These are phyloP conservation scores for Gymnosoma rotundatum DNA, from an alignment of 2,888 invertebrate genomes.

Conservation along the genomic window DNA sequence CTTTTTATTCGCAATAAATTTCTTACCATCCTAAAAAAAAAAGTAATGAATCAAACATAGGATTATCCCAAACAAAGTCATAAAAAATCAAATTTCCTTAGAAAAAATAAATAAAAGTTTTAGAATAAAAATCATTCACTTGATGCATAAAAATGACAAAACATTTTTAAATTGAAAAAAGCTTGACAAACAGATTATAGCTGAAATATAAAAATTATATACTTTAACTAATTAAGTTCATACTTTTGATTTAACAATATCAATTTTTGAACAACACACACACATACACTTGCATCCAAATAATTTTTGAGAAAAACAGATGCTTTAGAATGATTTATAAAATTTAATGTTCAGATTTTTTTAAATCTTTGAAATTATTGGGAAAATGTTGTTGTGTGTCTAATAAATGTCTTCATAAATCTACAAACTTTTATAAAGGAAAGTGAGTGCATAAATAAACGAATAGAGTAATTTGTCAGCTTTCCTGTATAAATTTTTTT, in stretches of 20 bases:
- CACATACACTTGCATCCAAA: neutral
- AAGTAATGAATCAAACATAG: neutral
- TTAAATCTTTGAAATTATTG: conserved; percentile 43
- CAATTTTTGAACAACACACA: neutral
- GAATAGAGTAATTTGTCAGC: neutral
- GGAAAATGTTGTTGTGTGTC: conserved; percentile 75
- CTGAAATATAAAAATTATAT: neutral
- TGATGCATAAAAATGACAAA: neutral
- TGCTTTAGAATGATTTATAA: conserved; percentile 14
- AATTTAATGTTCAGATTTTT: neutral
- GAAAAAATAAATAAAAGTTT: conserved; percentile 1
- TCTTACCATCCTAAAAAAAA: neutral
- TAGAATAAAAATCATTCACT: neutral
- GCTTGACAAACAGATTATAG: neutral
- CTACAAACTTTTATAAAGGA: conserved; percentile 45
- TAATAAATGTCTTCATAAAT: conserved; percentile 80
- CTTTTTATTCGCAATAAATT: neutral
- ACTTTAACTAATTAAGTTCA: conserved; percentile 1
- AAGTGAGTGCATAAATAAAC: neutral
- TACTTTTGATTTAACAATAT: conserved; percentile 4
- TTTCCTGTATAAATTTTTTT: neutral
- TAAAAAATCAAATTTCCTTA: neutral
- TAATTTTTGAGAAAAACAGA: neutral
- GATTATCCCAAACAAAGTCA: neutral
- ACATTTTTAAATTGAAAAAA: conserved; percentile 13